These are phyloP conservation scores for Pseudomyrmex sp. DNA, from an alignment of 1,140 invertebrate genomes.

Conservation along the genomic window DNA sequence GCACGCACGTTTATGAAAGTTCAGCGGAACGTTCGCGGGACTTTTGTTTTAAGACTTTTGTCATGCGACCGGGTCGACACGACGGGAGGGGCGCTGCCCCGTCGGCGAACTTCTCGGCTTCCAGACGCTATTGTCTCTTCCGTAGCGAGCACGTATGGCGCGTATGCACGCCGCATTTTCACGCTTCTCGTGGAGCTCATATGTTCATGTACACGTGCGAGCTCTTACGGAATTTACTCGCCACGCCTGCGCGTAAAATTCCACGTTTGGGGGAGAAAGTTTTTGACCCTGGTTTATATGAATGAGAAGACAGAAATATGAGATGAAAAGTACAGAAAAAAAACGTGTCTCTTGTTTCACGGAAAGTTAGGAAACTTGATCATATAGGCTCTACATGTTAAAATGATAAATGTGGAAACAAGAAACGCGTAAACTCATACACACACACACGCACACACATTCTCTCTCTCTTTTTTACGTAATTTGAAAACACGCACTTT, in stretches of 20 bases:
- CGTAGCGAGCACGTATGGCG: constrained; percentile 51
- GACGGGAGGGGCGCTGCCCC: background rate
- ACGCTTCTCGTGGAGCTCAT: background rate
- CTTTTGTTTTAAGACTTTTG: constrained; percentile 76
- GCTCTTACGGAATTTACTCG: constrained; percentile 48
- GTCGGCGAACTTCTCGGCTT: constrained; percentile 66
- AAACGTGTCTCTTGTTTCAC: background rate
- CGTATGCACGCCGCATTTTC: constrained; percentile 31
- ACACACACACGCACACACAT: too few species aligned
- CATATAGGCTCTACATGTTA: background rate
- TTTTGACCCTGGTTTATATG: constrained; percentile 1
- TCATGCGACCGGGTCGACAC: constrained; percentile 57
- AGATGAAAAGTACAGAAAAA: background rate
- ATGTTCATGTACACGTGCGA: constrained; percentile 31
- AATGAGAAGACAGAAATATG: background rate
- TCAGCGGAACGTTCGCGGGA: constrained; percentile 66
- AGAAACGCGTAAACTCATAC: too few species aligned
- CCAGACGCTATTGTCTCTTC: constrained; percentile 61
- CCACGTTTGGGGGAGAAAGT: background rate
- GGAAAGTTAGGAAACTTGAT: background rate
- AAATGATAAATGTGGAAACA: too few species aligned
- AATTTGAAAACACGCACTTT: too few species aligned
- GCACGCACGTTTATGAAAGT: constrained; percentile 69
- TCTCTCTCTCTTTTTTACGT: too few species aligned
- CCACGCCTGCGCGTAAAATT: constrained; percentile 24